Evolutionary conservation across 2,113 vertebrate species (phyloP).

Genomic region (Dasypus novemcinctus): DNA sequence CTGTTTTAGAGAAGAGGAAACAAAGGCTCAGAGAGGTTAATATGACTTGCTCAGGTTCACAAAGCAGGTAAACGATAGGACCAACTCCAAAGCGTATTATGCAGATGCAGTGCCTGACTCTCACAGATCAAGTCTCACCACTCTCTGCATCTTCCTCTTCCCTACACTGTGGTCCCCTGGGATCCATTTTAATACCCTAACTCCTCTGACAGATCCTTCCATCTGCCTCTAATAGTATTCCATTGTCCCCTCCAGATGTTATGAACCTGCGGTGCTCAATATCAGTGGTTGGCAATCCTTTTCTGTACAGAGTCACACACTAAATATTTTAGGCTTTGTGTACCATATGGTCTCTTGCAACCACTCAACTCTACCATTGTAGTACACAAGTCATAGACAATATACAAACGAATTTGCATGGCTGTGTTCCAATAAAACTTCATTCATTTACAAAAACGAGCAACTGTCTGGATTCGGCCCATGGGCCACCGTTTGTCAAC

Average conservation of each 20-base stretch:
- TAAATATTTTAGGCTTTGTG: not conserved
- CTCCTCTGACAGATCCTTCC: not conserved
- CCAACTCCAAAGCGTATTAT: not conserved
- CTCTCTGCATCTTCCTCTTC: not conserved
- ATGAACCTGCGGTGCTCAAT: not conserved
- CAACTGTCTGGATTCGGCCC: not conserved
- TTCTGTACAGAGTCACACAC: not conserved
- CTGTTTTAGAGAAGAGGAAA: not conserved
- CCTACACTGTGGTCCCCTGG: not conserved
- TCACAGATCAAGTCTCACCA: not conserved
- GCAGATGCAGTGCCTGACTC: not conserved
- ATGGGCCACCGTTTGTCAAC: too few species aligned
- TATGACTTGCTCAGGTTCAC: not conserved
- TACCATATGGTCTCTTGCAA: not conserved
- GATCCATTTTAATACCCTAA: not conserved
- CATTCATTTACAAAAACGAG: not conserved
- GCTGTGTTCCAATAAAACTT: not conserved
- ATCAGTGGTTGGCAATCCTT: not conserved
- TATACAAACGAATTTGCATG: not conserved
- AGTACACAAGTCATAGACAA: not conserved
- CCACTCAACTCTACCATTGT: not conserved
- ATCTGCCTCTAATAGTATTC: not conserved
- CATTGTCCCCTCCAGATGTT: not conserved
- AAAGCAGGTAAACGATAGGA: not conserved
- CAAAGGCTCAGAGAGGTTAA: not conserved